These are phyloP conservation scores for Pelodiscus sinensis DNA, from an alignment of 2,113 vertebrate genomes.

Conservation along the genomic window DNA sequence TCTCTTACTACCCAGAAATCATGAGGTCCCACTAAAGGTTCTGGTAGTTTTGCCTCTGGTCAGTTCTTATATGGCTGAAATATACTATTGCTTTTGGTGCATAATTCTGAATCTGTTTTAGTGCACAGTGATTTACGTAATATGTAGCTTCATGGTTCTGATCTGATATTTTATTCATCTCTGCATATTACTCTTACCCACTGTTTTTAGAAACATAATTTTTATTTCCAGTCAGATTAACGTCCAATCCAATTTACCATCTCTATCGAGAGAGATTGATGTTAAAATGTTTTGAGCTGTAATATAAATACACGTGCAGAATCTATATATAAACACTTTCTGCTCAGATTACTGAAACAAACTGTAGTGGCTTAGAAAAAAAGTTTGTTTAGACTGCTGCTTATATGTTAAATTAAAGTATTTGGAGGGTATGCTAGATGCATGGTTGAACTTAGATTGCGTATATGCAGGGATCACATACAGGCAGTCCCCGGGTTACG, in stretches of 20 bases:
- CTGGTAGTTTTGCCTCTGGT: slow-evolving; percentile 39
- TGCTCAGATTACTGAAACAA: background rate
- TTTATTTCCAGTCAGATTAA: slow-evolving; percentile 64
- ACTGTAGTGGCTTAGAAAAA: background rate
- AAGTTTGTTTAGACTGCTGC: background rate
- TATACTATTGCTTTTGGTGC: background rate
- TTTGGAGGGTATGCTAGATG: slow-evolving; percentile 45
- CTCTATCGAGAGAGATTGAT: slow-evolving; percentile 29
- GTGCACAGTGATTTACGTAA: background rate
- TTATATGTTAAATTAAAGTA: slow-evolving; percentile 33
- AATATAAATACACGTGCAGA: slow-evolving; percentile 43
- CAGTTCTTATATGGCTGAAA: slow-evolving; percentile 2
- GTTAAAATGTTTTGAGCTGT: slow-evolving; percentile 40
- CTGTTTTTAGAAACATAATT: slow-evolving; percentile 38
- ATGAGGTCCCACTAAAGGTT: slow-evolving; percentile 48
- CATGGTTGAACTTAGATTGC: background rate
- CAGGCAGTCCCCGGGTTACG: too few species aligned
- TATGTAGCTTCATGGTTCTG: background rate
- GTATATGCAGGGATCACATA: background rate
- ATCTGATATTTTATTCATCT: slow-evolving; percentile 26
- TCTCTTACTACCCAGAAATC: slow-evolving; percentile 28
- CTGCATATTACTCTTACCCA: slow-evolving; percentile 50
- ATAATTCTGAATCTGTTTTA: slow-evolving; percentile 4
- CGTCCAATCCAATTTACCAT: background rate
- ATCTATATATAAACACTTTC: slow-evolving; percentile 54